Evolutionary conservation across 2,888 invertebrate genomes (phyloP), one percentile per base, ranked within the genome.

Genomic region (Ectemnius lituratus): DNA sequence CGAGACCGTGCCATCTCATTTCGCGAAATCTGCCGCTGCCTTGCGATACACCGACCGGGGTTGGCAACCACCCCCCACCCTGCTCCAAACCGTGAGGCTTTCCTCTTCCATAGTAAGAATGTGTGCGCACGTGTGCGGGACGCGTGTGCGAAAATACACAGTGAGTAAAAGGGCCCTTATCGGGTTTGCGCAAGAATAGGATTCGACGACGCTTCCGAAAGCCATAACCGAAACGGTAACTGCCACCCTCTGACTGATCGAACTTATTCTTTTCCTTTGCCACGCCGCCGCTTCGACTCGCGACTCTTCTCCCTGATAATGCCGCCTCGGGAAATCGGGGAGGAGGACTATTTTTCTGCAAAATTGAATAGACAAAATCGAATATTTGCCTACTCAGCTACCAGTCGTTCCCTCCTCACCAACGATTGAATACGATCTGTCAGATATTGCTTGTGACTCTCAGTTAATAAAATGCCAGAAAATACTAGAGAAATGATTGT

Each of bases 181-280:
- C 91, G 86, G 88, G 89, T 90, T 90, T 90, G 90, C 89, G 88
- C 90, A 90, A 90, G 91, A 91, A 91, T 91, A 88, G 89, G 89
- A 91, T 90, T 90, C 90, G 86, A 85, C 87, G 86, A 86, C 75
- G 90, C 90, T 91, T 91, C 91, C 91, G 90, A 90, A 90, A 90
- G 88, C 90, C 90, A 91, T 90, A 91, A 90, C 90, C 90, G 90
- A 90, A 90, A 90, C 91, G 90, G 91, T 90, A 91, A 91, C 90
- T 89, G 90, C 89, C 90, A 87, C 88, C 89, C 88, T 86, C 88
- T 85, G 88, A 90, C 89, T 88, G 90, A 90, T 90, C 90, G 86
- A 88, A 88, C 89, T 89, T 88, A 88, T 89, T 90, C 89, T 88
- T 85, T 87, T 82, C 84, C 86, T 86, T 64, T 76, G 75, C 58